Conservation (phyloP, 2,113 vertebrate species). For the Petroica traversi region DNA sequence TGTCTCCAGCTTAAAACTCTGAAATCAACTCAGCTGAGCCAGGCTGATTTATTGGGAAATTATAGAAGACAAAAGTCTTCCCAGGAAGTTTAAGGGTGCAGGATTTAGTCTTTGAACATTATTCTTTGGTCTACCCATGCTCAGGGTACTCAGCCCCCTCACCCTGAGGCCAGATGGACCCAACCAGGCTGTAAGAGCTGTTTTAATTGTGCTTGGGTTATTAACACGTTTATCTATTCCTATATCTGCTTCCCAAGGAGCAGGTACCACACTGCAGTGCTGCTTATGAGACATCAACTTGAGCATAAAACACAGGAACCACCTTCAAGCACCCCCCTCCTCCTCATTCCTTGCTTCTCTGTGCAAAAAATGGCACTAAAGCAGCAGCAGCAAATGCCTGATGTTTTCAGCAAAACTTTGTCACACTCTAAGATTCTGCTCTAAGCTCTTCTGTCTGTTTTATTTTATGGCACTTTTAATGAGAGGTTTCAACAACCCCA, state of each 20-base stretch:
- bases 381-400: background rate
- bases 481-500: slow-evolving; percentile 21
- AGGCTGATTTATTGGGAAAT: background rate
- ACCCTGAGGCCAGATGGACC: background rate
- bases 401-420: background rate
- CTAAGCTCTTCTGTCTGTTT: background rate
- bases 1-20: background rate
- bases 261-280: background rate
- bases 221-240: background rate
- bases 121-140: rapidly evolving
- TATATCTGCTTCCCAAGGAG: background rate
- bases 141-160: background rate
- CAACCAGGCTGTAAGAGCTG: background rate
- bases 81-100: background rate
- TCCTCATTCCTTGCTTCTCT: background rate
- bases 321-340: background rate
- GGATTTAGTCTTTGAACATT: background rate
- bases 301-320: background rate
- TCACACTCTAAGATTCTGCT: background rate
- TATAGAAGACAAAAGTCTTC: background rate
- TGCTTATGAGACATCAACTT: background rate
- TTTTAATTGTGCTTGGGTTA: background rate
- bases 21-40: background rate
- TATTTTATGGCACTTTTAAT: slow-evolving; percentile 42
- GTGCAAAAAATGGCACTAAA: background rate